Conservation (phyloP, 2,888 invertebrate species). For the Drosophila cognata region DNA sequence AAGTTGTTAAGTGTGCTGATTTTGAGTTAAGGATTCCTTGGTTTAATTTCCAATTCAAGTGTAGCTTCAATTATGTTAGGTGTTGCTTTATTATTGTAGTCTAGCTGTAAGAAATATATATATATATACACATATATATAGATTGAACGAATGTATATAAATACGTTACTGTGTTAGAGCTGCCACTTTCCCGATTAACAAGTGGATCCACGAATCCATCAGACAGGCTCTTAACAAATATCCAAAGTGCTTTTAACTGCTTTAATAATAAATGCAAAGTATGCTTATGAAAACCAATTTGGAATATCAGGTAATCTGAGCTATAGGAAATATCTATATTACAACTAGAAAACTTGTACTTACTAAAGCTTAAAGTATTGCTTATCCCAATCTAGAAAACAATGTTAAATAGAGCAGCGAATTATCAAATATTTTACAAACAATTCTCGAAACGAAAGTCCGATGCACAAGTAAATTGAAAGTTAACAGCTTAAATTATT, state of each 20-base stretch:
- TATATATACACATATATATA: conserved; percentile 4
- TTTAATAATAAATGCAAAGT: conserved; percentile 16
- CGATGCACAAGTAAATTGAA: conserved; percentile 12
- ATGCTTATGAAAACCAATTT: conserved; percentile 13
- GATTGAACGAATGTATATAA: conserved; percentile 28
- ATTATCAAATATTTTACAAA: not conserved
- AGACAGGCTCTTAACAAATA: not conserved
- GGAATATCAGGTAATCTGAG: not conserved
- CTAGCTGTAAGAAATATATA: conserved; percentile 37
- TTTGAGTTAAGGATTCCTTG: conserved; percentile 31
- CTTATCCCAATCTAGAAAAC: not conserved
- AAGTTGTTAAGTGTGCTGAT: conserved; percentile 23
- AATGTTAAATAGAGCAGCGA: not conserved
- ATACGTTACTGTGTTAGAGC: conserved; percentile 25
- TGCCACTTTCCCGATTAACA: conserved; percentile 4
- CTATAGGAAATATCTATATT: not conserved
- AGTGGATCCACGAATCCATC: not conserved
- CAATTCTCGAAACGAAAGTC: not conserved
- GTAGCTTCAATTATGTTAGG: conserved; percentile 46
- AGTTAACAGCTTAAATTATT: conserved; percentile 7
- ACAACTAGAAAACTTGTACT: not conserved
- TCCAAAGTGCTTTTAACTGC: conserved; percentile 15
- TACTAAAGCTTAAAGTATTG: not conserved
- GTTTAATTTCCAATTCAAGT: conserved; percentile 11
- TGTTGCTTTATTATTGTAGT: conserved; percentile 75